Conservation (phyloP, 2,888 invertebrate species). For the Leptopilina syphax region DNA sequence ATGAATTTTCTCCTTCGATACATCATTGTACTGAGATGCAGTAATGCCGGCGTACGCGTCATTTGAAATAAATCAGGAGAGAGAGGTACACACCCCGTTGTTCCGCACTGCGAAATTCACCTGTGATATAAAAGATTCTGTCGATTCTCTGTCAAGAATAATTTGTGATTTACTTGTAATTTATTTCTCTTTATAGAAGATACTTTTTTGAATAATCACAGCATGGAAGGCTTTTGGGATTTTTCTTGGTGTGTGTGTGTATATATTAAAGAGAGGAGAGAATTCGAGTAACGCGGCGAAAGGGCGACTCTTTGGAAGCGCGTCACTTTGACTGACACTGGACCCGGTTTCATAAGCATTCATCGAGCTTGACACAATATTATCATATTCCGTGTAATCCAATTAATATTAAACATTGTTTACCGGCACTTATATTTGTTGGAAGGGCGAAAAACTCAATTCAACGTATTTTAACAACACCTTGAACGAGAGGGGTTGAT, state of each 20-base stretch:
- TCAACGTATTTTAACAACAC: background rate
- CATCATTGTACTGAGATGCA: slow-evolving; percentile 19
- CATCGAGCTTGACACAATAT: background rate
- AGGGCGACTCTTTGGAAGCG: slow-evolving; percentile 17
- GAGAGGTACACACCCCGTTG: slow-evolving; percentile 1
- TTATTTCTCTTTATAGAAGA: background rate
- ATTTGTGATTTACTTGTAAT: background rate
- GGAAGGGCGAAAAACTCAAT: background rate
- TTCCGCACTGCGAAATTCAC: background rate
- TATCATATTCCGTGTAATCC: background rate
- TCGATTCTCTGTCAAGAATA: no score
- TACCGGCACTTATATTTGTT: background rate
- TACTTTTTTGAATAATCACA: background rate
- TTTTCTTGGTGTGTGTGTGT: background rate
- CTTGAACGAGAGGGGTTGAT: slow-evolving; percentile 13
- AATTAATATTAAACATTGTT: background rate
- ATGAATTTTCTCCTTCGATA: slow-evolving; percentile 36
- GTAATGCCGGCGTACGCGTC: slow-evolving; percentile 1
- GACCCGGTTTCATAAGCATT: slow-evolving; percentile 34
- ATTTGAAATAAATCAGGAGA: background rate
- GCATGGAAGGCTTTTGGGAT: slow-evolving; percentile 6
- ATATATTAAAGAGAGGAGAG: background rate
- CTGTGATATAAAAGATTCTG: background rate
- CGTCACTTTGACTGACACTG: slow-evolving; percentile 20
- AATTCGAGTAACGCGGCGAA: background rate